Base-by-base conservation (phyloP, 1,140 invertebrate species). In the Platyscapa corneri region DNA sequence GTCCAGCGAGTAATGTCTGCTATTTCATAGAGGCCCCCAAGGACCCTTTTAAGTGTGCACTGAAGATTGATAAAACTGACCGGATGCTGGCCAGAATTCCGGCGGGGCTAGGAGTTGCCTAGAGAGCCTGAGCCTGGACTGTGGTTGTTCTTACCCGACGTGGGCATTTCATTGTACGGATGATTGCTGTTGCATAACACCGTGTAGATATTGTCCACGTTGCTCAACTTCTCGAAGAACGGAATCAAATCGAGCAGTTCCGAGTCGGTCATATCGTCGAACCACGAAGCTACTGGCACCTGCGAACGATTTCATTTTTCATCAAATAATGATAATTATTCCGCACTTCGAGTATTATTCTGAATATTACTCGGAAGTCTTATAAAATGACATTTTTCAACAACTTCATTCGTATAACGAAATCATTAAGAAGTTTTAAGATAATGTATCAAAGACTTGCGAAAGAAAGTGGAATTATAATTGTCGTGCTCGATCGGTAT, bases 281-380 rank as follows among this genome's bases (percentile, higher is more conserved):
- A 99, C 98, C 98, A 99, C 84, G 98, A 98, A 91, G 97, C 97
- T 84, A 99, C 98, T 92, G 98, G 98, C 93, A 99, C 97, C 98
- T 99, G 92, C 3, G 93, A 91, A 77, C 65, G 64, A 46, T 60
- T 86, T 72, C 74, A 81, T 56, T 60, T 39, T 42, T 16, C 14
- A 53, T 27, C 56, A 46, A 46, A 46, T 7, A 46, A 46, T 5
- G 6, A 46, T 46, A 7, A 46, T 12, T 12, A n/a, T 46, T 46
- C 12, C 42, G 12, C 42, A 46, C 12, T n/a, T n/a, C n/a, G n/a
- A n/a, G n/a, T n/a, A n/a, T n/a, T n/a, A n/a, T n/a, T n/a, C n/a
- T n/a, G n/a, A n/a, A n/a, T n/a, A n/a, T n/a, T n/a, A n/a, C n/a
- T n/a, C n/a, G n/a, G n/a, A n/a, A n/a, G n/a, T n/a, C n/a, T n/a